Evolutionary conservation across 2,113 vertebrate species (phyloP), one percentile per base, ranked within the genome.

Genomic region (Rhea americana): DNA sequence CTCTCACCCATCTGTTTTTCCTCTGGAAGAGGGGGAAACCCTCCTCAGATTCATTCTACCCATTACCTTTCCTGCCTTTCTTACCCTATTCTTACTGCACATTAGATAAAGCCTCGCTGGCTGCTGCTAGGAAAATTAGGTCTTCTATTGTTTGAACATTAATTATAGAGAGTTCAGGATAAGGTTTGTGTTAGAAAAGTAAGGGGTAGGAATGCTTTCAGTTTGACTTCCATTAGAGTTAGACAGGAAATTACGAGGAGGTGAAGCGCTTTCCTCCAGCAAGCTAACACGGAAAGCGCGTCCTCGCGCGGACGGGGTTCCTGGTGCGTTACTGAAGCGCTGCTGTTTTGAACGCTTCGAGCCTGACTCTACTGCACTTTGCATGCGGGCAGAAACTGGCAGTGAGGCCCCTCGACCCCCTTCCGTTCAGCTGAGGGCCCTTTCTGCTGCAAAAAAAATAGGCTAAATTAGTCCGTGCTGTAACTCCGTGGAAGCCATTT

Each of bases 71-170:
- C 82, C 51, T 90, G 76, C 58, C 74, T 81, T 82, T 85, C 58
- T 70, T 65, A 59, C 48, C 6, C 41, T 68, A 63, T 74, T 96
- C 87, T 89, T 80, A 28, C 63, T 58, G 41, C 66, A 62, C 37
- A 8, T 62, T 88, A 86, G 82, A 94, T 62, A 94, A 91, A 88
- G 62, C 87, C 82, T 71, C 32, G 59, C 82, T 67, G 72, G 43
- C 91, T 90, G 85, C 79, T 91, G 82, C 90, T 82, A 92, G 90
- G 61, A 75, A 86, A 96, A 96, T 93, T 73, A 93, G 82, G 30
- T 88, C 73, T 94, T 91, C 90, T 86, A 79, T 94, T 96, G 96
- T 94, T 96, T 96, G 90, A 94, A 75, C 80, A 70, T 87, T 93
- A 93, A 95, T 94, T 95, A 94, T 20, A 41, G 82, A 41, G 80